Evolutionary conservation across 2,113 vertebrate species (phyloP).

Genomic region (Stegastes partitus): DNA sequence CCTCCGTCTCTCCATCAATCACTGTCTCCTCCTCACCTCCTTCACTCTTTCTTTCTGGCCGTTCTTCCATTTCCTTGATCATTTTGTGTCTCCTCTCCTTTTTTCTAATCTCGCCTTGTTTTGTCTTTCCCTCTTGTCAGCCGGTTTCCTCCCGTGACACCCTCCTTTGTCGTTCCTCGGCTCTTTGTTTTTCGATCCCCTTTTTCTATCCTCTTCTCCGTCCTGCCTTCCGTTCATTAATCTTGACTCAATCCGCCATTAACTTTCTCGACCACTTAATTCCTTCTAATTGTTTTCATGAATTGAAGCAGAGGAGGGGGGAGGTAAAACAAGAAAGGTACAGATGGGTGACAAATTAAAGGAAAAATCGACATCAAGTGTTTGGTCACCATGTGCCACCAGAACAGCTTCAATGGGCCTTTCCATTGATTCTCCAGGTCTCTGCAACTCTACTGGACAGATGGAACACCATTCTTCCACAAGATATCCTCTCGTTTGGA

Average conservation of each 20-base stretch:
- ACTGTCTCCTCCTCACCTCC: neutral
- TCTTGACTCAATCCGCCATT: conserved; percentile 20
- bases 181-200: conserved; percentile 17
- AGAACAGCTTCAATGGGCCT: too few species aligned
- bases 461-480: too few species aligned
- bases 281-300: conserved; percentile 39
- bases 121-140: neutral
- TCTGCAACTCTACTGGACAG: too few species aligned
- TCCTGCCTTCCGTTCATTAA: conserved; percentile 17
- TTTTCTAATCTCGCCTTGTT: neutral
- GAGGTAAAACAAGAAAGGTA: neutral
- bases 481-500: too few species aligned
- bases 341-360: neutral
- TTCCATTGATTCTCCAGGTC: too few species aligned
- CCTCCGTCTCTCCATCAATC: conserved; percentile 3
- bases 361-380: too few species aligned
- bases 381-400: too few species aligned
- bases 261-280: conserved; percentile 27
- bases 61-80: conserved; percentile 2
- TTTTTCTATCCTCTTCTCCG: neutral
- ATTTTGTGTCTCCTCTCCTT: neutral
- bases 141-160: neutral
- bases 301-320: neutral
- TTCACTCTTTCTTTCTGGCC: neutral
- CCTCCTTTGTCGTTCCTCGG: neutral